Conservation (phyloP, 2,888 invertebrate genomes). For the Melanophora roralis region DNA sequence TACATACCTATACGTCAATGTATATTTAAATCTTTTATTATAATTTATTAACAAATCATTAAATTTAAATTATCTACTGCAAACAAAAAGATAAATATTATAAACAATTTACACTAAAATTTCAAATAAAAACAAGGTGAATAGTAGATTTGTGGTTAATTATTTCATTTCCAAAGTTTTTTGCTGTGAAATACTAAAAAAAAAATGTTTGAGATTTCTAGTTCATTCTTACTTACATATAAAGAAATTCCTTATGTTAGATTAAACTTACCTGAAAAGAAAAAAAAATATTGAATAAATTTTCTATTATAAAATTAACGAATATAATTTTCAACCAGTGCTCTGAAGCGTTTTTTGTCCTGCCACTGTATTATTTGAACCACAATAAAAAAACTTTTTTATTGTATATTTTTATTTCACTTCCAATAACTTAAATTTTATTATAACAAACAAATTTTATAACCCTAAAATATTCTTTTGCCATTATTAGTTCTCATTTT, state of each 20-base stretch:
- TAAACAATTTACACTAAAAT: not conserved
- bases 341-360: no score
- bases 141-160: not conserved
- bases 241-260: no score
- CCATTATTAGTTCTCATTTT: slow-evolving; percentile 17
- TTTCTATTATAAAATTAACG: not conserved
- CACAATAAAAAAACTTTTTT: not conserved
- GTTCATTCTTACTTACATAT: not conserved
- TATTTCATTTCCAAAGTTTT: no score
- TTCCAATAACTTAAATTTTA: slow-evolving; percentile 13
- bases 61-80: slow-evolving; percentile 24
- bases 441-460: no score
- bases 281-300: not conserved
- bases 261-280: slow-evolving; percentile 22
- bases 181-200: no score
- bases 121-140: not conserved
- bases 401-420: not conserved
- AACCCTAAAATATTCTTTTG: not conserved
- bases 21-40: not conserved
- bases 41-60: slow-evolving; percentile 31
- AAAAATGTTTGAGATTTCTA: no score
- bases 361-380: not conserved
- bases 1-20: no score
- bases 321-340: no score
- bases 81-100: not conserved